These are phyloP conservation scores for Oceanodroma leucorhoa DNA, from an alignment of 2,797 vertebrate genomes.

Conservation along the genomic window DNA sequence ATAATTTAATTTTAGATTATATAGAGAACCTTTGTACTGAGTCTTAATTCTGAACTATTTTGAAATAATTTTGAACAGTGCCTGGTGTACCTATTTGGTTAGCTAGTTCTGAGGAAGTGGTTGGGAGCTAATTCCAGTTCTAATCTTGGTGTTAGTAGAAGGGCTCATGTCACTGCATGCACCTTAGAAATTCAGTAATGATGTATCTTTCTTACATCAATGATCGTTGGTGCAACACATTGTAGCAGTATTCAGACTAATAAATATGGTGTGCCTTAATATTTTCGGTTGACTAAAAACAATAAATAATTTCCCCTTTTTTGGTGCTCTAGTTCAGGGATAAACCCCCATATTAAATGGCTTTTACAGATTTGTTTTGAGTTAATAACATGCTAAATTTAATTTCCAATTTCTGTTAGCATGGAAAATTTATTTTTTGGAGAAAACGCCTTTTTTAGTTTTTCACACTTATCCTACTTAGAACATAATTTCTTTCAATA, in stretches of 20 bases:
- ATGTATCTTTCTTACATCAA: not conserved
- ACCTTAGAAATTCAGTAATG: not conserved
- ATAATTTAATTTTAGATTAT: not conserved
- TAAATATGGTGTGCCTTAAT: not conserved
- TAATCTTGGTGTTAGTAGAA: not conserved
- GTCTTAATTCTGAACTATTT: not conserved
- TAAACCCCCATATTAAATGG: not conserved
- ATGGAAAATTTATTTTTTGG: not conserved
- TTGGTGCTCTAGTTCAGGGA: not conserved
- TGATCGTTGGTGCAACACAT: not conserved
- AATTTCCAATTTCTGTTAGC: not conserved
- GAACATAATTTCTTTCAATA: not conserved
- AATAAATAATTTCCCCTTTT: not conserved
- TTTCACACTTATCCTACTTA: not conserved
- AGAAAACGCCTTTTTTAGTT: not conserved
- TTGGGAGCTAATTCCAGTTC: not conserved
- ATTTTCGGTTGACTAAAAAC: not conserved
- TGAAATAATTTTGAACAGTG: not conserved
- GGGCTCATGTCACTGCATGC: not conserved
- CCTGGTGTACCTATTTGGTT: not conserved
- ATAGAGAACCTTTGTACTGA: not conserved
- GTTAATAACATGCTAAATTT: not conserved
- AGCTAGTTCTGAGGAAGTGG: not conserved
- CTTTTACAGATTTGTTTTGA: not conserved
- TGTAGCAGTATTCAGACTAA: not conserved